A percentile compares a stretch with the other conserved stretches of the same genome.
Evolutionary conservation across 1,140 invertebrate genomes (phyloP).

Genomic region (Centruroides vittatus): DNA sequence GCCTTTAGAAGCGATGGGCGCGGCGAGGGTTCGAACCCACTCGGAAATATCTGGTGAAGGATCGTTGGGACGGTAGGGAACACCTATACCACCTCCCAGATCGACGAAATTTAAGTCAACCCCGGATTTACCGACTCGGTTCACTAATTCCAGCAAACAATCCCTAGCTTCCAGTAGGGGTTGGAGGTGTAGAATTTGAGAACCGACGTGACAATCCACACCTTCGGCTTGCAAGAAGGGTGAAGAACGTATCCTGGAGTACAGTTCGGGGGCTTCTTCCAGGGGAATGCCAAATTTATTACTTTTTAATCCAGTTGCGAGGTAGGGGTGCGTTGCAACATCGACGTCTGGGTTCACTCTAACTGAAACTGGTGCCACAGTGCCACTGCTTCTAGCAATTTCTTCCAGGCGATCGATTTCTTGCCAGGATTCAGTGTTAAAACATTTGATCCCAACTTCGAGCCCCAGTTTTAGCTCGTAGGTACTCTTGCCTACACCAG

Average conservation of each 20-base stretch:
- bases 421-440: no score
- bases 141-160: conserved; percentile 7
- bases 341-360: background rate
- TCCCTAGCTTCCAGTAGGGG: conserved; percentile 15
- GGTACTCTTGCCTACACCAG: conserved; percentile 14
- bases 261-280: conserved; percentile 15
- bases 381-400: no score
- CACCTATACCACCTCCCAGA: conserved; percentile 32
- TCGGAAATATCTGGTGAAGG: conserved; percentile 16
- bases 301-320: conserved; percentile 19
- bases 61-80: conserved; percentile 22
- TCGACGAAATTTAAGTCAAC: conserved; percentile 24
- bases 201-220: conserved; percentile 25
- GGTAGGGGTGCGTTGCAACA: conserved; percentile 17
- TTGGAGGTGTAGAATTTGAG: conserved; percentile 10
- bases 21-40: conserved; percentile 15
- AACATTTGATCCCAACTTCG: background rate
- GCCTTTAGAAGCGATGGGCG: conserved; percentile 16
- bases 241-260: conserved; percentile 10
- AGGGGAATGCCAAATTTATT: conserved; percentile 25
- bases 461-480: conserved; percentile 6
- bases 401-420: no score
- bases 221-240: conserved; percentile 19
- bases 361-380: conserved; percentile 4
- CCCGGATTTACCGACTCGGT: conserved; percentile 6